Conservation (phyloP, 2,888 invertebrate species). For the Macrosiphum euphorbiae region DNA sequence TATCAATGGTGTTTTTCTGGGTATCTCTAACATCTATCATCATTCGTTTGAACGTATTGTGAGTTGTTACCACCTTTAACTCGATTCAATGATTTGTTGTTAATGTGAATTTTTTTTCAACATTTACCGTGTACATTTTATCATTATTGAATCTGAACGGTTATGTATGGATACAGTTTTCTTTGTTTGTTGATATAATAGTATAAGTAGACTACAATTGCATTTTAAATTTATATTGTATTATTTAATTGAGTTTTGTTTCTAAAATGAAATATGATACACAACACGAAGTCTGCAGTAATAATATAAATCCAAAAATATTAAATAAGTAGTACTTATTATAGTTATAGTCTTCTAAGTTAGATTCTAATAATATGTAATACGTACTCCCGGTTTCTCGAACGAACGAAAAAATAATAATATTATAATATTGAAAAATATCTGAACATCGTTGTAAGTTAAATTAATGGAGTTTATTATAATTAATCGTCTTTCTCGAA, state of each 20-base stretch:
- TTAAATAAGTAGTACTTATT: too few relatives aligned
- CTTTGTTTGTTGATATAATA: neutral
- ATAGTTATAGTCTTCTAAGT: neutral
- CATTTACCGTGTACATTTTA: neutral
- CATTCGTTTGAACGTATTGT: constrained; percentile 42
- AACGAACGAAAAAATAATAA: neutral
- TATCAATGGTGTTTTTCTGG: neutral
- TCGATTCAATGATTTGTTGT: constrained; percentile 9
- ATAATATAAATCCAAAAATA: neutral
- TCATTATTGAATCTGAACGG: neutral
- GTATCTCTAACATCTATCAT: neutral
- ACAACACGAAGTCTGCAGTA: neutral
- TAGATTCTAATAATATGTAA: neutral
- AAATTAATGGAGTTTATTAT: neutral
- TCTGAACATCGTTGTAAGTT: neutral
- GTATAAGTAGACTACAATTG: neutral
- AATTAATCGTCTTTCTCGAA: neutral
- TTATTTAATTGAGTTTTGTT: neutral
- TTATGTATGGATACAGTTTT: neutral
- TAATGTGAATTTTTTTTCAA: neutral
- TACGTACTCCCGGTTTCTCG: neutral
- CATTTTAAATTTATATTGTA: neutral
- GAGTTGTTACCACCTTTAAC: neutral
- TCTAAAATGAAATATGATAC: neutral
- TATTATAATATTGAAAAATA: neutral